A percentile compares a stretch with the other conserved stretches of the same genome.
Evolutionary conservation across 2,888 invertebrate species (phyloP).

Genomic region (Megastigmus dorsalis): DNA sequence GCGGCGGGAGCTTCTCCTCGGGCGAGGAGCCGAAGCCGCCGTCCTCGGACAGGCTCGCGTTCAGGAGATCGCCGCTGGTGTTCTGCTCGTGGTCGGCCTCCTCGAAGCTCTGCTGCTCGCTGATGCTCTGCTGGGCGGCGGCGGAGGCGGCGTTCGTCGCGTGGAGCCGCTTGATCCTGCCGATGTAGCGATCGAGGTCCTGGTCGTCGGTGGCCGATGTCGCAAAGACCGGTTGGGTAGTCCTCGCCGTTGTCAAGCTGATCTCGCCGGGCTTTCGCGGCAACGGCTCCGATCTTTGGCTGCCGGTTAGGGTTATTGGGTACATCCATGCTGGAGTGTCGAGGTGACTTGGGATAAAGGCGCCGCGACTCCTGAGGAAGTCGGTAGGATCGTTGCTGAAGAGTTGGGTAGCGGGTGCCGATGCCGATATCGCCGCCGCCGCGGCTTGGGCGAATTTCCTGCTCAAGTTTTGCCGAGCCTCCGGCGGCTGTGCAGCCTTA

Average conservation of each 20-base stretch:
- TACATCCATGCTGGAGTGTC: background rate
- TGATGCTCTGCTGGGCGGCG: too few relatives aligned
- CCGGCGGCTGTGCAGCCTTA: background rate
- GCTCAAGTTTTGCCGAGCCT: background rate
- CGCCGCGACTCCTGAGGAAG: background rate
- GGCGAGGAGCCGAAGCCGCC: conserved; percentile 53
- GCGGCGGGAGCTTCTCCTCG: conserved; percentile 55
- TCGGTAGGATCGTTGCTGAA: background rate
- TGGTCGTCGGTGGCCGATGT: too few relatives aligned
- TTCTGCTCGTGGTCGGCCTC: conserved; percentile 68
- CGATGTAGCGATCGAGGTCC: conserved; percentile 67
- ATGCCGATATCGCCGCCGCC: background rate
- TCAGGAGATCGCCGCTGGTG: conserved; percentile 68
- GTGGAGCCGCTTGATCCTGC: conserved; percentile 65
- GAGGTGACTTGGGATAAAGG: background rate
- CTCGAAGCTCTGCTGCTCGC: conserved; percentile 57
- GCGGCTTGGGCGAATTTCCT: background rate
- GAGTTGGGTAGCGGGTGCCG: too few relatives aligned
- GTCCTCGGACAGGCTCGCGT: conserved; percentile 66
- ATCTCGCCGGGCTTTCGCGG: background rate
- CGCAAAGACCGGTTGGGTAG: too few relatives aligned
- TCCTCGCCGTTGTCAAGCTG: background rate
- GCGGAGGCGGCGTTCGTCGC: too few relatives aligned
- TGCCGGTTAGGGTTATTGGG: background rate
- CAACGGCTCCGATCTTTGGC: background rate